Conservation (phyloP, 37 sponge, comb jelly and placozoan species). For the Petrosia ficiformis region DNA sequence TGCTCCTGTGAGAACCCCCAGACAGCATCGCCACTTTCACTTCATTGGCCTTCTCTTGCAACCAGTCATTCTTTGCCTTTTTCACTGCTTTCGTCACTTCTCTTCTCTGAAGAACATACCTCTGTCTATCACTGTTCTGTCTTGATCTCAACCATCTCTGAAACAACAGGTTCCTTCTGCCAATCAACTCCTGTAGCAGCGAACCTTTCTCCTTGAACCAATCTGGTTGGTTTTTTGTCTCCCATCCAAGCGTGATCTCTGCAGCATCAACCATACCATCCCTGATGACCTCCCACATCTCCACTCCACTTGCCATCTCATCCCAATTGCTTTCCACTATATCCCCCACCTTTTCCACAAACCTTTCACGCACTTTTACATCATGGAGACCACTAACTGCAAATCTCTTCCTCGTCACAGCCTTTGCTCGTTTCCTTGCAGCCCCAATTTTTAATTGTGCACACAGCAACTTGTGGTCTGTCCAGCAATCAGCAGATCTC, state of each 20-base stretch:
- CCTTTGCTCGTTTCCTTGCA: neutral
- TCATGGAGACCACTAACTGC: neutral
- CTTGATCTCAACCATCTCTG: neutral
- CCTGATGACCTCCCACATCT: neutral
- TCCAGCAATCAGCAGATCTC: neutral
- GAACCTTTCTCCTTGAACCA: slow-evolving; percentile 3
- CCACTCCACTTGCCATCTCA: neutral
- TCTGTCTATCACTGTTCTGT: neutral
- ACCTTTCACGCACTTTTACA: neutral
- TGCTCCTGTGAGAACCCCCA: neutral
- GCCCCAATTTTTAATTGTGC: neutral
- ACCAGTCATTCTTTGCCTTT: neutral
- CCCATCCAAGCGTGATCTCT: neutral
- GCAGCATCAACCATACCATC: neutral
- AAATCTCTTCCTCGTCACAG: neutral
- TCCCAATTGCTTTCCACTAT: neutral
- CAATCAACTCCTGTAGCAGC: neutral
- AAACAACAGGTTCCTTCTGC: neutral
- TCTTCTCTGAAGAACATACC: neutral
- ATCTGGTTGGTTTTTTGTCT: slow-evolving; percentile 10
- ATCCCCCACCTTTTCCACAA: neutral
- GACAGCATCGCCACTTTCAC: neutral
- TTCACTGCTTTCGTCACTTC: neutral
- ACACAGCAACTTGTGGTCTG: slow-evolving; percentile 8
- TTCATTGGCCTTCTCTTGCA: neutral